Evolutionary conservation across 2,113 vertebrate species (phyloP).

Genomic region (human): DNA sequence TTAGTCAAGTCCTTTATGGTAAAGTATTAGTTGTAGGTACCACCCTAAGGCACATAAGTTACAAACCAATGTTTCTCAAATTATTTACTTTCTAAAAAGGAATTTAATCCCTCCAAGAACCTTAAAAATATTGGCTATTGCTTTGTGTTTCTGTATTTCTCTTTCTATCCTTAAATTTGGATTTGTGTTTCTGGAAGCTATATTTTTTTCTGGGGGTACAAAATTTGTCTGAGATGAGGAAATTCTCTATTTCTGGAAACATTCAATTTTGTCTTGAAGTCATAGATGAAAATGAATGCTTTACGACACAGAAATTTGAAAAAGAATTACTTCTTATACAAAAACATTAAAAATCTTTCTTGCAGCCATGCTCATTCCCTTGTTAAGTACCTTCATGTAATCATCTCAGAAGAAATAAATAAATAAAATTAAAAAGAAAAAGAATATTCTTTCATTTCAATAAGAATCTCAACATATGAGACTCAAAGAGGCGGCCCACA

Average conservation of each 20-base stretch:
- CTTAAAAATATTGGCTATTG: neutral
- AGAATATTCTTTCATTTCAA: neutral
- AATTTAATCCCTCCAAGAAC: neutral
- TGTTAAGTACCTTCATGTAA: neutral
- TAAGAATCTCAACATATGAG: neutral
- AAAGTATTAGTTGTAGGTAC: neutral
- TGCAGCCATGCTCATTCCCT: too few species aligned
- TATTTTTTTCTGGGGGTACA: neutral
- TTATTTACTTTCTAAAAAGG: neutral
- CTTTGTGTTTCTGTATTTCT: neutral
- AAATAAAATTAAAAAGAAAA: neutral
- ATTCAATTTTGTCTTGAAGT: neutral
- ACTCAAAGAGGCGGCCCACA: neutral
- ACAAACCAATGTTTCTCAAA: neutral
- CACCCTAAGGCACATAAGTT: neutral
- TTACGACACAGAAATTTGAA: neutral
- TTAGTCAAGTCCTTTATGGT: neutral
- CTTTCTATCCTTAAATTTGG: neutral
- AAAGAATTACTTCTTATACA: neutral
- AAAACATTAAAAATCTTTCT: neutral
- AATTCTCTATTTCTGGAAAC: neutral
- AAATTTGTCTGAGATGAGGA: neutral
- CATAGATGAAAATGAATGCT: neutral
- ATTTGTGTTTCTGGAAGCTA: neutral
- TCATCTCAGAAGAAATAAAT: neutral